phyloP scores from a whole-genome alignment of 2,797 vertebrate genomes.

The Centropyge bicolor region DNA sequence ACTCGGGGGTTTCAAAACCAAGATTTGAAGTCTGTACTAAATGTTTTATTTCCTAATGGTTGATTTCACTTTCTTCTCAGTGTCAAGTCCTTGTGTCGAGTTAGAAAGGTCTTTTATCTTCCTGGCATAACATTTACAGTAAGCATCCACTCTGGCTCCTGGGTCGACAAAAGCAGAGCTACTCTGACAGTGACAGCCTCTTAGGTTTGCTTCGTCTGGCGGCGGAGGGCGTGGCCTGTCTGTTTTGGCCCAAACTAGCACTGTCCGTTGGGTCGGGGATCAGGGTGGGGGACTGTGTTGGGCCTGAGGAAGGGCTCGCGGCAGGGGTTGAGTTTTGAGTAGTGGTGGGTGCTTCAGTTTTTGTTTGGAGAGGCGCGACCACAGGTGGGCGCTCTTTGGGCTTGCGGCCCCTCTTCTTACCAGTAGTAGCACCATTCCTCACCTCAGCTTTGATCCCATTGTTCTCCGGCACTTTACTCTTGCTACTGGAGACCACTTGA shows the following conservation, averaged over 20 bases:
- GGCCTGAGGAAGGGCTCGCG: constrained; percentile 67
- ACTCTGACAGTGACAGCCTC: constrained; percentile 82
- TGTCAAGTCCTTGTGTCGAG: constrained; percentile 67
- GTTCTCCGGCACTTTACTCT: constrained; percentile 83
- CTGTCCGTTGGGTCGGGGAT: constrained; percentile 77
- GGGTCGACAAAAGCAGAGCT: constrained; percentile 68
- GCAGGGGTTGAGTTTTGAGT: constrained; percentile 73
- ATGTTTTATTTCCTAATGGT: constrained; percentile 66
- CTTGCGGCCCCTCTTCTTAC: constrained; percentile 94
- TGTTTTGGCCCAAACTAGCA: constrained; percentile 82
- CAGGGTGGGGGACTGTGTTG: constrained; percentile 76
- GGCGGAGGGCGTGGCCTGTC: constrained; percentile 71
- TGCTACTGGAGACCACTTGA: constrained; percentile 86
- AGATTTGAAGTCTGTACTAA: constrained; percentile 66
- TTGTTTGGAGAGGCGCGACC: constrained; percentile 62
- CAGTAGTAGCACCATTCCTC: constrained; percentile 83
- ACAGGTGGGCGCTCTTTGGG: constrained; percentile 89
- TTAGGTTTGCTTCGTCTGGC: constrained; percentile 87
- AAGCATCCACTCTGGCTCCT: constrained; percentile 72
- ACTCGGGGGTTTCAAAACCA: constrained; percentile 75
- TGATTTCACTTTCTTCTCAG: constrained; percentile 67
- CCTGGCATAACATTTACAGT: constrained; percentile 67
- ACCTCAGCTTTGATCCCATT: constrained; percentile 84
- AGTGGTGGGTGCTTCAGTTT: constrained; percentile 79
- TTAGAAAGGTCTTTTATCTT: constrained; percentile 67